These are phyloP conservation scores for Scarus forsteni DNA, from an alignment of 2,797 vertebrate genomes.

Conservation along the genomic window DNA sequence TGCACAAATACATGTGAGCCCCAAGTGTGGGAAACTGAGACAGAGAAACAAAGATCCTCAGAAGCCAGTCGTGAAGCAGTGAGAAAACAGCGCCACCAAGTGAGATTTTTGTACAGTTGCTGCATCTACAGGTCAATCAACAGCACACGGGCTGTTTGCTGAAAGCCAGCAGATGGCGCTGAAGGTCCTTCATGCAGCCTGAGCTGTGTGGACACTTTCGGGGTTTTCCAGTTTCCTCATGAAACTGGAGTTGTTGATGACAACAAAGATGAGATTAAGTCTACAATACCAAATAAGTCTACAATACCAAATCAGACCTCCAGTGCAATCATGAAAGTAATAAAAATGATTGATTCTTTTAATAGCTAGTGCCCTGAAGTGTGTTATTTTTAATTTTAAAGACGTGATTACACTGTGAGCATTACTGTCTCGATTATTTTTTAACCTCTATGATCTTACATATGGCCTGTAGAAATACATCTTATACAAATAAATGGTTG, in stretches of 20 bases:
- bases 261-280: constrained; percentile 16
- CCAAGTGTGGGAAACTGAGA: constrained; percentile 44
- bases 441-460: too few relatives aligned
- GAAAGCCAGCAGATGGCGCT: constrained; percentile 66
- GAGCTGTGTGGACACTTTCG: constrained; percentile 9
- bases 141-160: not conserved
- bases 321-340: not conserved
- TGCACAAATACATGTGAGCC: constrained; percentile 49
- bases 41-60: not conserved
- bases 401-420: too few relatives aligned
- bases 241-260: constrained; percentile 32
- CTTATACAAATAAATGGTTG: too few relatives aligned
- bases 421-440: too few relatives aligned
- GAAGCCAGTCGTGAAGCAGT: not conserved
- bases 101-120: not conserved
- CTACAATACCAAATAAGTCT: not conserved
- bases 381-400: not conserved
- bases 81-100: constrained; percentile 54
- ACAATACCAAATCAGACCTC: not conserved
- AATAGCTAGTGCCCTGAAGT: too few relatives aligned
- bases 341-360: too few relatives aligned
- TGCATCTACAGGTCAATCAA: too few relatives aligned
- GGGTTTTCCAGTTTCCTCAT: constrained; percentile 64
- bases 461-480: too few relatives aligned
- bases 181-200: constrained; percentile 11